Conservation (phyloP, 2,113 vertebrate species). For the Rhinopomastus cyanomelas region DNA sequence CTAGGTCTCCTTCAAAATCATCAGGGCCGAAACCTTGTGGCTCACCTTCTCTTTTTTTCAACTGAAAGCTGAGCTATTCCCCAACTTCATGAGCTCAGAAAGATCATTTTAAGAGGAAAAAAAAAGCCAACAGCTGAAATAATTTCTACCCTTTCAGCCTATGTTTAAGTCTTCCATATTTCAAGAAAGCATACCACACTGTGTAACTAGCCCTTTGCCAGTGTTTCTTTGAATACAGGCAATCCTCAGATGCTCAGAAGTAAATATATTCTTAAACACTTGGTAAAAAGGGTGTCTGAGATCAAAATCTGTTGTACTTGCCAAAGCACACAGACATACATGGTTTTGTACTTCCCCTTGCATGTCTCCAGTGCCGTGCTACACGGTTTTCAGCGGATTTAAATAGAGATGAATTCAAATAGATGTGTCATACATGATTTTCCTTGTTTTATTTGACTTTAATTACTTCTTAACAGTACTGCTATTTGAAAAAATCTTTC, state of each 20-base stretch:
- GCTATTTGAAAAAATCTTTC: constrained; percentile 22
- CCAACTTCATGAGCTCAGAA: neutral
- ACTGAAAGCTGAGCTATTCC: neutral
- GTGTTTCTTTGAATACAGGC: neutral
- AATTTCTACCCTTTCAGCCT: neutral
- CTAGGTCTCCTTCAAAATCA: neutral
- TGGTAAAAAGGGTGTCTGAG: neutral
- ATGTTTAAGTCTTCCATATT: neutral
- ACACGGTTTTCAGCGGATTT: neutral
- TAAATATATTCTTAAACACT: neutral
- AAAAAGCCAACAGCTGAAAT: neutral
- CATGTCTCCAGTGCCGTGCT: neutral
- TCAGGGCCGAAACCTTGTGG: neutral
- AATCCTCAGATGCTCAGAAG: neutral
- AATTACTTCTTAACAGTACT: constrained; percentile 47
- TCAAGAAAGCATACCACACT: neutral
- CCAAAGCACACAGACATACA: neutral
- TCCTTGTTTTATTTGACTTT: constrained; percentile 51
- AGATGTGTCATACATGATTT: constrained; percentile 34
- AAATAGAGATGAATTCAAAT: constrained; percentile 22
- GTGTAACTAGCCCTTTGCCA: neutral
- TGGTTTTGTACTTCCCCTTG: neutral
- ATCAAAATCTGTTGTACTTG: neutral
- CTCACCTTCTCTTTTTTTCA: neutral
- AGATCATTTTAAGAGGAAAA: neutral